A percentile compares a stretch with the other conserved stretches of the same genome.
phyloP scores from a whole-genome alignment of 2,797 vertebrate genomes.

The Arnoldichthys spilopterus region DNA sequence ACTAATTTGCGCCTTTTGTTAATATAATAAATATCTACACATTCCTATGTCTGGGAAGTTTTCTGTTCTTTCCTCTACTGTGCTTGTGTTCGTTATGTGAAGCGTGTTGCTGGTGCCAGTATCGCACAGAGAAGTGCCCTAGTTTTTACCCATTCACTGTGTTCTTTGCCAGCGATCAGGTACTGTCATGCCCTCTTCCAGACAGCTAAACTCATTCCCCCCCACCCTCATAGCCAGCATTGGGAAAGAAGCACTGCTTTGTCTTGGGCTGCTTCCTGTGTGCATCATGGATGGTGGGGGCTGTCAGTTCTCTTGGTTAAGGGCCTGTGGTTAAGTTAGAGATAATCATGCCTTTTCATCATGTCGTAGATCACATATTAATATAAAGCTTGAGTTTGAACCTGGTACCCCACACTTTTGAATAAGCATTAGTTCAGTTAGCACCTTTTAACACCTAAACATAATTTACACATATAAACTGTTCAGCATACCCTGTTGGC shows the following conservation, averaged over 20 bases:
- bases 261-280: not conserved
- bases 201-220: constrained; percentile 9
- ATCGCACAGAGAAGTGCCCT: not conserved
- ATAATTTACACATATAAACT: not conserved
- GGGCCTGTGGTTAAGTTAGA: not conserved
- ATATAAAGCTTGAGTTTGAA: not conserved
- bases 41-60: not conserved
- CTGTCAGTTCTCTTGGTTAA: not conserved
- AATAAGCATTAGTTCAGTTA: not conserved
- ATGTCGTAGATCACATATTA: too few species aligned
- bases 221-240: not conserved
- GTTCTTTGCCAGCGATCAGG: not conserved
- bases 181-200: not conserved
- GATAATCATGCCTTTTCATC: too few species aligned
- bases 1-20: constrained; percentile 30
- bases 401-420: not conserved
- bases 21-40: not conserved
- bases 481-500: not conserved
- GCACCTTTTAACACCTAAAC: not conserved
- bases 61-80: not conserved
- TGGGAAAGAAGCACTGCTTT: constrained; percentile 1
- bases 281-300: not conserved
- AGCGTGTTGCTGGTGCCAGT: not conserved
- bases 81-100: not conserved
- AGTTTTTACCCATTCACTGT: not conserved